Conservation (phyloP, 2,888 invertebrate species). For the Listrodromus nycthemerus region DNA sequence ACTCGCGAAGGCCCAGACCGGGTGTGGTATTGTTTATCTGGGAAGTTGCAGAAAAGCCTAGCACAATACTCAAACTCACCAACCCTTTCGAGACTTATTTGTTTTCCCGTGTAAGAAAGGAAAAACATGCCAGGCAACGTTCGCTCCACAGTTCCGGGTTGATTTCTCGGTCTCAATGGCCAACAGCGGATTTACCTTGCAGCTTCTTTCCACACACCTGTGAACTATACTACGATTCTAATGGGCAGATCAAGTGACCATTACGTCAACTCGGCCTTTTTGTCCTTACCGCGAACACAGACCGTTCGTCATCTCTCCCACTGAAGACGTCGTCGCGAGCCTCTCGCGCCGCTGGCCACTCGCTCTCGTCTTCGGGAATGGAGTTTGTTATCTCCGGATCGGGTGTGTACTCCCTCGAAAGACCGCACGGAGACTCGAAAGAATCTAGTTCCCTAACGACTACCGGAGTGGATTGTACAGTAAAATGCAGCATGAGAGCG, state of each 20-base stretch:
- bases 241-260: conserved; percentile 35
- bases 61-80: background rate
- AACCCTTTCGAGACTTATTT: background rate
- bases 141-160: background rate
- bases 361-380: conserved; percentile 60
- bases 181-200: conserved; percentile 35
- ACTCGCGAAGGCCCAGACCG: background rate
- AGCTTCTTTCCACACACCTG: conserved; percentile 43
- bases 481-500: background rate
- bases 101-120: background rate
- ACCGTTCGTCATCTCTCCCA: conserved; percentile 42
- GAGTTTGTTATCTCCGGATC: conserved; percentile 70
- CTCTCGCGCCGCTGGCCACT: background rate
- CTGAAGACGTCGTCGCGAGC: background rate
- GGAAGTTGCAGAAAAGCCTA: background rate
- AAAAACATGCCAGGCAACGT: background rate
- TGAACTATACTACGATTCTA: conserved; percentile 13
- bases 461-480: conserved; percentile 34
- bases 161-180: conserved; percentile 24
- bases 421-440: conserved; percentile 55
- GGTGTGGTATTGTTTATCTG: background rate
- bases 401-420: conserved; percentile 51
- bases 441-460: conserved; percentile 70
- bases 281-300: background rate
- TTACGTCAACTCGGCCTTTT: conserved; percentile 21